Conservation (phyloP, 1,140 invertebrate genomes). For the Mylabris phalerata region DNA sequence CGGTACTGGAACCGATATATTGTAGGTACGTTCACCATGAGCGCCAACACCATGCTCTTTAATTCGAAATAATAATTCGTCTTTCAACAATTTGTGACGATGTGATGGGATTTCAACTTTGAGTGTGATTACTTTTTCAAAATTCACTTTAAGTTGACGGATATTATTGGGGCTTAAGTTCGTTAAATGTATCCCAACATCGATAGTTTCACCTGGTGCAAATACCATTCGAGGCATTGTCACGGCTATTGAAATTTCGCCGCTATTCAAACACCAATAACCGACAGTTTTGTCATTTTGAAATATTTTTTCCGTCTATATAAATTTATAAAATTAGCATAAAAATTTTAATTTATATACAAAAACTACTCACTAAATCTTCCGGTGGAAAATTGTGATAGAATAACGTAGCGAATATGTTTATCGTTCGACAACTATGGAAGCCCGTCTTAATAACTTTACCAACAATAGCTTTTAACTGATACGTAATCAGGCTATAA, state of each 20-base stretch:
- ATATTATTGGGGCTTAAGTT: constrained; percentile 16
- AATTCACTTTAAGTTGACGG: constrained; percentile 4
- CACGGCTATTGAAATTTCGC: constrained; percentile 5
- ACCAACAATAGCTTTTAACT: constrained; percentile 25
- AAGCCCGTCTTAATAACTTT: constrained; percentile 26
- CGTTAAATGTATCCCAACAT: constrained; percentile 1
- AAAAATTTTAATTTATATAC: not conserved
- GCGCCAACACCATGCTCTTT: constrained; percentile 19
- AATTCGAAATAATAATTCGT: not conserved
- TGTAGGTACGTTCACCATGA: constrained; percentile 14
- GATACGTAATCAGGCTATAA: constrained; percentile 21
- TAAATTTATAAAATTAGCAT: not conserved
- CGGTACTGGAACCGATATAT: constrained; percentile 7
- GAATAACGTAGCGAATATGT: constrained; percentile 23
- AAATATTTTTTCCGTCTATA: not conserved
- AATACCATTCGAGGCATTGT: constrained; percentile 13
- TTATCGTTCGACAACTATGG: constrained; percentile 22
- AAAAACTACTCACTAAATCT: not conserved
- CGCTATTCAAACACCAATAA: constrained; percentile 13
- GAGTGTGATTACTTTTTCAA: not conserved
- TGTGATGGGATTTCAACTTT: not conserved
- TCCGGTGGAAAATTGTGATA: constrained; percentile 11
- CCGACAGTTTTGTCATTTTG: constrained; percentile 17
- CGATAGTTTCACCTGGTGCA: constrained; percentile 12
- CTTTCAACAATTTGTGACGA: constrained; percentile 2